Evolutionary conservation across 2,888 invertebrate genomes (phyloP), one percentile per base, ranked within the genome.

Genomic region (Luperina nickerlii): DNA sequence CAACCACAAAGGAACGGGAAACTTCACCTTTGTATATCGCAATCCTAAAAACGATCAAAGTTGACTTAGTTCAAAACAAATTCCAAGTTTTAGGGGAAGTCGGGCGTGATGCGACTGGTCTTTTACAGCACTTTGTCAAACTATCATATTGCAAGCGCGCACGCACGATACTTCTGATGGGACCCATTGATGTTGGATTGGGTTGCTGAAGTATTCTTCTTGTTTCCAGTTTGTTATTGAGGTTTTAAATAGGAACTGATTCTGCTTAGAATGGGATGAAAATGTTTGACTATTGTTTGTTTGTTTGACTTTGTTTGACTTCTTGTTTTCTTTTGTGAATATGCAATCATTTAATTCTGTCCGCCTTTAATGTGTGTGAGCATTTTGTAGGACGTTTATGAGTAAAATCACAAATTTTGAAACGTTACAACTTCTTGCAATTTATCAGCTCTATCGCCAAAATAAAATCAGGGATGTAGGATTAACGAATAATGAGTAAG

Each of bases 31-130:
- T 89, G 85, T 90, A 84, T 85, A 86, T 88, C 78, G 83, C 90
- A 90, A 90, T 87, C 88, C 87, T 71, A 74, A 83, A 85, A 86
- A 88, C 87, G 88, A 88, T 87, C 90, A 89, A 90, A 91, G 89
- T 89, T 87, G 87, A 90, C 88, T 91, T 79, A 83, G 86, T 88
- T 88, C 79, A 82, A 88, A 90, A 90, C 90, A 90, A 91, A 90
- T 89, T 87, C 87, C 85, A 91, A 91, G 82, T 91, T 85, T 68
- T 71, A 81, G 82, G 77, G 81, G 84, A 79, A 87, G 81, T 87
- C 74, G 79, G 84, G 78, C 75, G 83, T 89, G 88, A 87, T 85
- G 82, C 86, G 77, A 85, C 73, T 84, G 80, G 84, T 81, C 76
- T 89, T 88, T 85, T 84, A 85, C 71, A 75, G 69, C 80, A 83